A percentile compares a stretch with the other conserved stretches of the same genome.
phyloP scores from a whole-genome alignment of 2,113 vertebrate species.

The Callipepla californica region DNA sequence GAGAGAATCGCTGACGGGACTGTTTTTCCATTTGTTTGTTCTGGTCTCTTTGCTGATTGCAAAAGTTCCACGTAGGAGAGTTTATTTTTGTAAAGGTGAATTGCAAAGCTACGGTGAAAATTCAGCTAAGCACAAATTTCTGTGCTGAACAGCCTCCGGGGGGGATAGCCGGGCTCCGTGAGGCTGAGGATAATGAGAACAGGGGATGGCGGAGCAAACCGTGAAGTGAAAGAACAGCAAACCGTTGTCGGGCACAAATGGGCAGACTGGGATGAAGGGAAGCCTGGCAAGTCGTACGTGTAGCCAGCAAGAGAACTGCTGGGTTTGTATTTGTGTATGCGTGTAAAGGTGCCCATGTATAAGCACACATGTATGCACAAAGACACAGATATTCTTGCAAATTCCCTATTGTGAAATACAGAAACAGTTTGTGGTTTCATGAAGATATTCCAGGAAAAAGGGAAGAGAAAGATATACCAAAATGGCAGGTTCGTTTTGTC shows the following conservation, averaged over 20 bases:
- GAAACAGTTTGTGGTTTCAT: not conserved
- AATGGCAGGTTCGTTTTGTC: not conserved
- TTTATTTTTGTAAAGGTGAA: slow-evolving; percentile 76
- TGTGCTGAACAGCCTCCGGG: slow-evolving; percentile 35
- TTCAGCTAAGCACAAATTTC: slow-evolving; percentile 70
- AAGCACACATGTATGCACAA: not conserved
- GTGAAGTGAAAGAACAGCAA: not conserved
- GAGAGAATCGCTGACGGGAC: slow-evolving; percentile 40
- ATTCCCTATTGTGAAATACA: not conserved
- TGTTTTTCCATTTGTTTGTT: slow-evolving; percentile 65
- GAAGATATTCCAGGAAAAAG: not conserved
- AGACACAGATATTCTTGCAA: not conserved
- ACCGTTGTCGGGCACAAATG: not conserved
- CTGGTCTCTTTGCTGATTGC: slow-evolving; percentile 68
- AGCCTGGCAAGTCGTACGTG: accelerated
- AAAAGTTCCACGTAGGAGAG: slow-evolving; percentile 56
- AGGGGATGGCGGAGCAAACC: not conserved
- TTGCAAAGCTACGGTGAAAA: slow-evolving; percentile 67
- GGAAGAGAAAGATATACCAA: not conserved
- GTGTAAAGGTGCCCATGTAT: not conserved
- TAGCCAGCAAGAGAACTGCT: not conserved
- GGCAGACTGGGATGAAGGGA: not conserved
- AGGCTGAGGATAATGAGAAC: slow-evolving; percentile 35
- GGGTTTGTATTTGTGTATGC: accelerated
- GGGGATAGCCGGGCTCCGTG: not conserved